Conservation (phyloP, 92 coral and sea anemone species). For the Muricea muricata region DNA sequence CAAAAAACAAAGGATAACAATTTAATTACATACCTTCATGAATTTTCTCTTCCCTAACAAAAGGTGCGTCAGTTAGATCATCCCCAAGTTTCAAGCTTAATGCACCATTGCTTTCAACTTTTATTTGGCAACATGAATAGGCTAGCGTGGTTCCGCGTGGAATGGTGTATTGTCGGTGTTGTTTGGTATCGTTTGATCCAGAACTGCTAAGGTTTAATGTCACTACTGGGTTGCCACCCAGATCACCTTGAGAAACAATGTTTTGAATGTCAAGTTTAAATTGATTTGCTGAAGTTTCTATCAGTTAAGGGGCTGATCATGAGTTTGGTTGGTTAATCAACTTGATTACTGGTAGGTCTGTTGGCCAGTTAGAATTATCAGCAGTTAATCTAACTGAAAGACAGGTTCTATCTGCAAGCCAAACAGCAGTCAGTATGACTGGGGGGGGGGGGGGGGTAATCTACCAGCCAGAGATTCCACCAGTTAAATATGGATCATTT, state of each 20-base stretch:
- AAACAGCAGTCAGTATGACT: no score
- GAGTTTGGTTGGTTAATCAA: no score
- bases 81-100: slow-evolving; percentile 68
- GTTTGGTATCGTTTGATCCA: slow-evolving; percentile 71
- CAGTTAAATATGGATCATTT: no score
- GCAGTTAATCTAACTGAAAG: no score
- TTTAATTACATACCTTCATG: slow-evolving; percentile 82
- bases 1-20: slow-evolving; percentile 37
- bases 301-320: no score
- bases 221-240: slow-evolving; percentile 55
- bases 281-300: no score
- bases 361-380: no score
- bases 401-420: no score
- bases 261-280: neutral
- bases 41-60: neutral
- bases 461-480: no score
- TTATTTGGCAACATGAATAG: slow-evolving; percentile 76
- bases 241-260: slow-evolving; percentile 61
- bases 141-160: slow-evolving; percentile 85
- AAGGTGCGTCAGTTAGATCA: slow-evolving; percentile 74
- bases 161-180: slow-evolving; percentile 82
- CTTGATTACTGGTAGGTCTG: no score
- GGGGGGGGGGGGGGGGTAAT: no score
- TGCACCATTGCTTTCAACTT: slow-evolving; percentile 65
- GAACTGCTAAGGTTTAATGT: slow-evolving; percentile 63